These are phyloP conservation scores for Myioborus miniatus DNA, from an alignment of 2,797 vertebrate species.

Conservation along the genomic window DNA sequence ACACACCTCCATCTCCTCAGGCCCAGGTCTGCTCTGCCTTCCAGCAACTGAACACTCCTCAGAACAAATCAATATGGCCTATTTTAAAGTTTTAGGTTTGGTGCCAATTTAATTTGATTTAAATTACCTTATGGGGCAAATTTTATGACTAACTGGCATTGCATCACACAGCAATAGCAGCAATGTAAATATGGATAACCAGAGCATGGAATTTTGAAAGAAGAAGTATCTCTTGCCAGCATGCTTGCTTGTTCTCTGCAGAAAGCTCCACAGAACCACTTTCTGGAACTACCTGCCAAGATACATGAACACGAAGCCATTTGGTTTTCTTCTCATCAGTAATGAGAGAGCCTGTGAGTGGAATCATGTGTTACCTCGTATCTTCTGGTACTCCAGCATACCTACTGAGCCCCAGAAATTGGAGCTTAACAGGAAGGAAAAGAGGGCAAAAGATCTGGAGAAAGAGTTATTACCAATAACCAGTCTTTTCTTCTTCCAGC, in stretches of 20 bases:
- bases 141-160: neutral
- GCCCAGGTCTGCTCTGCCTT: neutral
- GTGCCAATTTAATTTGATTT: constrained; percentile 12
- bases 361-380: neutral
- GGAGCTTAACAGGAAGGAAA: neutral
- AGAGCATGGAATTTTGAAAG: neutral
- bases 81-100: neutral
- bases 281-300: neutral
- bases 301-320: neutral
- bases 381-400: neutral
- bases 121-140: neutral
- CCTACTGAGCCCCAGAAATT: neutral
- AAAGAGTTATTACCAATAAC: neutral
- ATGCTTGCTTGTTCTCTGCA: constrained; percentile 9
- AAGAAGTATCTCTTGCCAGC: neutral
- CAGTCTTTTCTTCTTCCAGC: neutral
- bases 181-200: neutral
- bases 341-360: neutral
- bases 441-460: neutral
- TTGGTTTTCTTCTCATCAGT: neutral
- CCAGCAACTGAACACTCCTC: neutral
- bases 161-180: neutral
- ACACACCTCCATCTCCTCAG: neutral
- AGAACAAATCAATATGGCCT: neutral
- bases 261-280: neutral